Evolutionary conservation across 2,113 vertebrate species (phyloP), one percentile per base, ranked within the genome.

Genomic region (Microcebus griseorufus): DNA sequence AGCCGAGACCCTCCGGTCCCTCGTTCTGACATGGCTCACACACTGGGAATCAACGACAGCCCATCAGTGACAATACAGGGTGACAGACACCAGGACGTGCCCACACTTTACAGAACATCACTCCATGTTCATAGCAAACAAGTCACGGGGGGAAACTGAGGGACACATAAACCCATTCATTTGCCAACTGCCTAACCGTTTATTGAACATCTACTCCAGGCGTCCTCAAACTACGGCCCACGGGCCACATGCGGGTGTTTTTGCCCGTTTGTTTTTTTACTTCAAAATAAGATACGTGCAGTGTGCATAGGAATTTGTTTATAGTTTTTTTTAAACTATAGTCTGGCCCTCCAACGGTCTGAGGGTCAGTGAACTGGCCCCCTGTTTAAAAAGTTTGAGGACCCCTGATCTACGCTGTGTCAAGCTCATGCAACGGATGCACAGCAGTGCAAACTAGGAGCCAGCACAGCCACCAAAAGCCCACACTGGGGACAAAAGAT

Each of bases 401-500:
- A 45, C 42, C 42, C 42, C 45, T 45, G 45, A 51, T 14, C 87
- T 39, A 39, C 32, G 55, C 10, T 22, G 53, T 8, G n/a, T 64
- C n/a, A 17, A 9, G 32, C 32, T 10, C 22, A 6, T 0, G 2
- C 18, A 16, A 16, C 0, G 3, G 12, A 16, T 0, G 4, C 9
- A 4, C 0, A 32, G 0, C 6, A 5, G 20, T 3, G 58, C 87
- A 29, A 45, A 34, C n/a, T 0, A 9, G 45, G n/a, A 55, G 0
- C 3, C 25, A 0, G 69, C 80, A 60, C 0, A 11, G 73, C 25
- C 51, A 37, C 34, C 25, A 18, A 12, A 45, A 22, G 42, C 9
- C 42, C 13, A 1, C 0, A 0, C 0, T 1, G 12, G 78, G 39
- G 39, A 34, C 51, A 42, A 34, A 14, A 0, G 27, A 34, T 2